A percentile compares a stretch with the other conserved stretches of the same genome.
Evolutionary conservation across 2,888 invertebrate species (phyloP).

Genomic region (Rugalucina vietnamica): DNA sequence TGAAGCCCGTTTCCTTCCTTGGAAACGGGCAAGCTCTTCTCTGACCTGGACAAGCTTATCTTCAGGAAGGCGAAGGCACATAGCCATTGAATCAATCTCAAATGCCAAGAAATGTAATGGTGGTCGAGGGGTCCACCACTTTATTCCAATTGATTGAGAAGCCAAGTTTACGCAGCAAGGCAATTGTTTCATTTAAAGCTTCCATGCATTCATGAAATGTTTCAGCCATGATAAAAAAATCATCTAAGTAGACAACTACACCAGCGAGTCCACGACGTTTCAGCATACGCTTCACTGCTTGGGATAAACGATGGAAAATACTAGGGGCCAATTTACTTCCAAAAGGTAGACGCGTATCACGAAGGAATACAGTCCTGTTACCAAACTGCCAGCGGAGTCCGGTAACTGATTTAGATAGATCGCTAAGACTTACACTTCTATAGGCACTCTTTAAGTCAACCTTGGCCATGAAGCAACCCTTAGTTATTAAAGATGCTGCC

Average conservation of each 20-base stretch:
- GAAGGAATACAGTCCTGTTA: background rate
- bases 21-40: background rate
- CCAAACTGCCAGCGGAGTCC: background rate
- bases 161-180: background rate
- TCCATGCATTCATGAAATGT: background rate
- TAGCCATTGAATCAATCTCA: background rate
- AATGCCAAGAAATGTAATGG: conserved; percentile 16
- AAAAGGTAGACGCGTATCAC: background rate
- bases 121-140: conserved; percentile 10
- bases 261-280: background rate
- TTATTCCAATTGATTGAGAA: conserved; percentile 11
- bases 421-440: background rate
- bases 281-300: background rate
- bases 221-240: background rate
- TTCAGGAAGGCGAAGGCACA: conserved; percentile 8
- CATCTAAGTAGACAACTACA: background rate
- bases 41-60: background rate
- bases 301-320: conserved; percentile 24
- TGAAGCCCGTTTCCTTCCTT: background rate
- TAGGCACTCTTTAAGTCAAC: background rate
- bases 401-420: background rate
- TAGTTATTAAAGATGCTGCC: background rate
- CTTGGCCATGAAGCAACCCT: background rate
- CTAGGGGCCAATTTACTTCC: conserved; percentile 13
- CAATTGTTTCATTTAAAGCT: no score